Percentiles rank a stretch among this genome's conserved stretches.
These are phyloP conservation scores for Menura novaehollandiae DNA, from an alignment of 2,113 vertebrate genomes.

Conservation along the genomic window DNA sequence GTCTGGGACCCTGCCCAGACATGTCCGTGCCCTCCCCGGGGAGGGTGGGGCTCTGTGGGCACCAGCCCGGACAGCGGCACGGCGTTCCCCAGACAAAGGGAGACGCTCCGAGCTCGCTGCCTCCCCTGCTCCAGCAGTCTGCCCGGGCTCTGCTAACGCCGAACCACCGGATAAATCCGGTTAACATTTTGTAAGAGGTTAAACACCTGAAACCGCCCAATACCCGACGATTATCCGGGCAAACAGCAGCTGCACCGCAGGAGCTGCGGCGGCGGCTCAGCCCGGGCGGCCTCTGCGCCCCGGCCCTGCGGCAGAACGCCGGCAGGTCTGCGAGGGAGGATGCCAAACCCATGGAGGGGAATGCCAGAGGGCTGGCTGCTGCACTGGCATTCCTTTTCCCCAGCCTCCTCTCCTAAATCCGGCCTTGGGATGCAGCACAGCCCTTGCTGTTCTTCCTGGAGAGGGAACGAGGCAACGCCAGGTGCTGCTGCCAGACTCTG, in stretches of 20 bases:
- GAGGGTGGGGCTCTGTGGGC: neutral
- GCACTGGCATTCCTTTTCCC: neutral
- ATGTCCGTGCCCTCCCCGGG: neutral
- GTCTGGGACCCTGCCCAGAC: neutral
- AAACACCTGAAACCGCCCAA: neutral
- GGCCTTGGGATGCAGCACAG: neutral
- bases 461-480: accelerated
- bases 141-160: neutral
- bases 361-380: neutral
- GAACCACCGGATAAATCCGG: accelerated
- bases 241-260: neutral
- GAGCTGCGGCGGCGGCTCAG: neutral
- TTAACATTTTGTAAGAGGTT: neutral
- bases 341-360: neutral
- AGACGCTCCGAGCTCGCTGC: neutral
- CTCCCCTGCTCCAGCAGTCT: neutral
- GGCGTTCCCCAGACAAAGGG: neutral
- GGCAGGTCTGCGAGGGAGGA: neutral
- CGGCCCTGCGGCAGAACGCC: neutral
- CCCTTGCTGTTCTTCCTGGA: accelerated
- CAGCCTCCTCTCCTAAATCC: neutral
- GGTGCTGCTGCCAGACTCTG: neutral
- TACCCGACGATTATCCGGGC: neutral
- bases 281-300: neutral
- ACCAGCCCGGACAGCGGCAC: neutral